Evolutionary conservation across 2,797 vertebrate species (phyloP), one percentile per base, ranked within the genome.

Genomic region (Sebastes itinus): DNA sequence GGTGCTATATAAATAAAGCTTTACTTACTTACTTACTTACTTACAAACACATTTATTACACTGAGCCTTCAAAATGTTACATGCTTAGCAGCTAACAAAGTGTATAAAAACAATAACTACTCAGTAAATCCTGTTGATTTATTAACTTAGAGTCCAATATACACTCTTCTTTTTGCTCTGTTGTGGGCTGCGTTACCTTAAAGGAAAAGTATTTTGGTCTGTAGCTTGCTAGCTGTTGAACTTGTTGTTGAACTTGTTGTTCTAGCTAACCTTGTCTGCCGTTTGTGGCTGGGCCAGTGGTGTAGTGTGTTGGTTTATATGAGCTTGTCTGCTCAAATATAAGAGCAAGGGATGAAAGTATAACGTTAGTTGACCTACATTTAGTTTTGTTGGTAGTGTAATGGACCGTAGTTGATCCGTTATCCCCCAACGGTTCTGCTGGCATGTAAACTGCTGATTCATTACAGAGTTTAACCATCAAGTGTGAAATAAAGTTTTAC

Each of bases 1-100:
- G 35, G 35, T 38, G 33, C 33, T 12, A 12, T 35, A 35, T 35
- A 35, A 35, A 35, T 35, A 35, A 35, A 35, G 33, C 33, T 35
- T 35, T 35, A 33, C 33, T 33, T 11, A 33, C 32, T 32, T 32
- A 32, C 30, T n/a, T n/a, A n/a, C n/a, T 33, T 33, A 35, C 33
- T 35, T 59, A 46, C 75, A 77, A 75, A 77, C 27, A 59, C 65
- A 72, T 85, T 85, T 49, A 75, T 74, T 69, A 83, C 75, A 75
- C 64, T 52, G 22, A 72, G 59, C 42, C 61, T 55, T 61, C 59
- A 61, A 78, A 84, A 65, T 68, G 69, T 58, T 59, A 52, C 38
- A 66, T 60, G 55, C 62, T 65, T 22, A 49, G 25, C 52, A 69
- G 55, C 61, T 59, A 64, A 30, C 33, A 75, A 22, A 35, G 68